Base-by-base conservation (phyloP, 35 echinoderm and acorn worm species). In the Anneissia japonica region DNA sequence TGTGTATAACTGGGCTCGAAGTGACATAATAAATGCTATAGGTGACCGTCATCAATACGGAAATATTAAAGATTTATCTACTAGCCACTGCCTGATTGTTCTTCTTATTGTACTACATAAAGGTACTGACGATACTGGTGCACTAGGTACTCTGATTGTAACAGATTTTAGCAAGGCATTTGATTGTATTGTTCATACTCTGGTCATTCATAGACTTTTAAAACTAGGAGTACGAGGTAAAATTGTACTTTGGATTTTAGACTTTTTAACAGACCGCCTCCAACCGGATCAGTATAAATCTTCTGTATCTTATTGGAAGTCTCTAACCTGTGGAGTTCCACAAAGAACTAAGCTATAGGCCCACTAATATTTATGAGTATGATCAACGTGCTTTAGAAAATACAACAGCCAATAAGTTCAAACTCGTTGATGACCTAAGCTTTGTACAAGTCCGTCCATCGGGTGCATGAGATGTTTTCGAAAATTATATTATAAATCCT, bases 121-220 rank as follows among this genome's bases (percentile, higher is more conserved):
- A 75, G 84, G 73, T 38, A 86, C 73, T 5, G 72, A 86, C 33
- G 75, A 37, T 29, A 17, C 32, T 1, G 36, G 75, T 7, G 36
- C 7, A 12, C 19, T 37, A 23, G 26, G 34, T 38, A 89, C 79
- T 17, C 43, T 89, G 46, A 46, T 89, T 21, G 36, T 89, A 34
- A 89, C 80, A 21, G 82, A 91, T 64, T 91, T 91, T 39, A 79
- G 74, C 75, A 91, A 85, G 46, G 86, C 86, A 17, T 73, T 88
- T 72, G 86, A 88, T 38, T 46, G 41, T 4, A 72, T 88, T 35
- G 46, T 73, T 37, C 86, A 88, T 74, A 81, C 31, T 21, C 11
- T 88, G 36, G 30, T 55, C 1, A 38, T 88, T 33, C 9, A 26
- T 0, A 88, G 56, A 37, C 38, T 88, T 4, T 32, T 80, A 21